Evolutionary conservation across 2,797 vertebrate genomes (phyloP).

Genomic region (Lemur catta): DNA sequence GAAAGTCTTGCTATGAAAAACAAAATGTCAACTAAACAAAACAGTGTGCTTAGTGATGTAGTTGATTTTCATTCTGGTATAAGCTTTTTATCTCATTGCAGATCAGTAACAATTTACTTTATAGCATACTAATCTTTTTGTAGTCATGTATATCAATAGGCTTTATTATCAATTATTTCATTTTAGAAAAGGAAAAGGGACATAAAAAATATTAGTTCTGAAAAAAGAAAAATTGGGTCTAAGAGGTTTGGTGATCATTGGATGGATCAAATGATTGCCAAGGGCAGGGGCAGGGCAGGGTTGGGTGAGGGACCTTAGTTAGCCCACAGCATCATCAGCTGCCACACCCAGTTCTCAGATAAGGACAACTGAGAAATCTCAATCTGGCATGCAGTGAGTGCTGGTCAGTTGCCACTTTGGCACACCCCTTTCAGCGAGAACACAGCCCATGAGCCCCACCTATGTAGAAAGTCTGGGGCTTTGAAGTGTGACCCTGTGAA

Average conservation of each 20-base stretch:
- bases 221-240: neutral
- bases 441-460: neutral
- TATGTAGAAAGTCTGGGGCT: neutral
- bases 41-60: neutral
- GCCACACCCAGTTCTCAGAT: neutral
- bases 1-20: neutral
- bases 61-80: neutral
- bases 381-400: neutral
- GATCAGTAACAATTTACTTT: neutral
- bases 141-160: neutral
- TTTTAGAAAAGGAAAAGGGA: neutral
- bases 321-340: neutral
- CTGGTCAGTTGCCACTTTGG: neutral
- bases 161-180: neutral
- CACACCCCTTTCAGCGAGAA: neutral
- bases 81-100: neutral
- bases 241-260: neutral
- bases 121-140: neutral
- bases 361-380: neutral
- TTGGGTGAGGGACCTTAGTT: neutral
- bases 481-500: neutral
- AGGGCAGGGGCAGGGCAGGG: neutral
- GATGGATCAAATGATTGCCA: neutral
- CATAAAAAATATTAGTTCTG: neutral
- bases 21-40: neutral